These are phyloP conservation scores for Phoenoteleia sp. DNA, from an alignment of 2,888 invertebrate species.

Conservation along the genomic window DNA sequence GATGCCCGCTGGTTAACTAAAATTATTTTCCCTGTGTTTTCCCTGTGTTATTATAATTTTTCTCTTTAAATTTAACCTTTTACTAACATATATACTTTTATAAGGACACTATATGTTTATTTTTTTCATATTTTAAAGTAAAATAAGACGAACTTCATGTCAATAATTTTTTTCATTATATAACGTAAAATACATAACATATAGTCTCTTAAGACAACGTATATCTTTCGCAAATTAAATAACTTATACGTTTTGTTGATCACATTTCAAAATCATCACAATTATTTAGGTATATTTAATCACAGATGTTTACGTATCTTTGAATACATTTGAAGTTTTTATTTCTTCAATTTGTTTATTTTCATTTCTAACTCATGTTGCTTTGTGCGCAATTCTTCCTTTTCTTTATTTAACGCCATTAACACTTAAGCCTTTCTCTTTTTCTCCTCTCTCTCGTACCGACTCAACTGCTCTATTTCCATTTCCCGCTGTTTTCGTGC, in stretches of 20 bases:
- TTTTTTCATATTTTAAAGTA: not conserved
- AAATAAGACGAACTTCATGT: no score
- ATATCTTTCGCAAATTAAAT: no score
- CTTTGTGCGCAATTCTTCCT: conserved; percentile 5
- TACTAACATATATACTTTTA: no score
- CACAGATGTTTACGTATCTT: not conserved
- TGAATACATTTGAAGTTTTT: not conserved
- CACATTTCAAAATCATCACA: conserved; percentile 5
- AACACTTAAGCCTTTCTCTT: conserved; percentile 23
- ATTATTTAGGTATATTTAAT: not conserved
- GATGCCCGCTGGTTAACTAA: not conserved
- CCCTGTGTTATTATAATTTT: conserved; percentile 13
- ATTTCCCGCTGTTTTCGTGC: conserved; percentile 9
- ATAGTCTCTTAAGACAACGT: no score
- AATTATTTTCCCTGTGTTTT: conserved; percentile 12
- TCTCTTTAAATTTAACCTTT: no score
- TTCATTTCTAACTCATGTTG: conserved; percentile 6
- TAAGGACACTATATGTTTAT: no score
- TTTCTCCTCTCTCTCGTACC: conserved; percentile 11
- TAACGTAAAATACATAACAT: no score
- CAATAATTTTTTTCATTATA: no score
- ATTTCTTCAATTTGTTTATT: conserved; percentile 14
- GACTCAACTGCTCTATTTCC: not conserved
- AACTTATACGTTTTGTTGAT: not conserved
- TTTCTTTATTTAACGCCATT: conserved; percentile 17